phyloP scores from a whole-genome alignment of 2,797 vertebrate species.

The Falco biarmicus region DNA sequence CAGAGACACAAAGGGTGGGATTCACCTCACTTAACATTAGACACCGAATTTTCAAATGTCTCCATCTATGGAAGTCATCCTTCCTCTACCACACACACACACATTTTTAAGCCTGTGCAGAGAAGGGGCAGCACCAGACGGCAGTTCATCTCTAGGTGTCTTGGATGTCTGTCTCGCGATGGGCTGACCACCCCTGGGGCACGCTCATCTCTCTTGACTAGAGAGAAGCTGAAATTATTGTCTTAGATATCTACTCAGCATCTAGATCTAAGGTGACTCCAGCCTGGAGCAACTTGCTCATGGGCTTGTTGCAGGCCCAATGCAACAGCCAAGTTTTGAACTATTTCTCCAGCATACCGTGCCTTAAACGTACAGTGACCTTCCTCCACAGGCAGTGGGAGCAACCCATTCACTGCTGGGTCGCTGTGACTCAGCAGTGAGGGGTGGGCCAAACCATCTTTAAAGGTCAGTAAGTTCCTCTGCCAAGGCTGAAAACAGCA shows the following conservation, averaged over 20 bases:
- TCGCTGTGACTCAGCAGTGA: background rate
- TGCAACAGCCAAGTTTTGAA: background rate
- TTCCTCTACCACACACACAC: background rate
- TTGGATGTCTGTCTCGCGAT: background rate
- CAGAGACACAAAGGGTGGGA: background rate
- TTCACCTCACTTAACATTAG: background rate
- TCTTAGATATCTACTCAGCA: background rate
- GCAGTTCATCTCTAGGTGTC: background rate
- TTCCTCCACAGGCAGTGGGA: background rate
- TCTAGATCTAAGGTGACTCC: background rate
- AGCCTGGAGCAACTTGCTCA: background rate
- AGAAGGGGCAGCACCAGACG: background rate
- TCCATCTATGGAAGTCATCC: background rate
- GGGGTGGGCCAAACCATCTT: background rate
- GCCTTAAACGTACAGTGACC: background rate
- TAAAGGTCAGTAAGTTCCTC: background rate
- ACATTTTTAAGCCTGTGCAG: background rate
- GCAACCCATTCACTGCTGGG: background rate
- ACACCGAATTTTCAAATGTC: background rate
- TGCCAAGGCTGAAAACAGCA: constrained; percentile 32
- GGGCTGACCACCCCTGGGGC: background rate
- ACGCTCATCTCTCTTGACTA: background rate
- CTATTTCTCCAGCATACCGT: fast-evolving
- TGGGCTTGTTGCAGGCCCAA: background rate
- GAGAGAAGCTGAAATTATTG: background rate